Base-by-base conservation (phyloP, 1,140 invertebrate species). In the Sinella curviseta region DNA sequence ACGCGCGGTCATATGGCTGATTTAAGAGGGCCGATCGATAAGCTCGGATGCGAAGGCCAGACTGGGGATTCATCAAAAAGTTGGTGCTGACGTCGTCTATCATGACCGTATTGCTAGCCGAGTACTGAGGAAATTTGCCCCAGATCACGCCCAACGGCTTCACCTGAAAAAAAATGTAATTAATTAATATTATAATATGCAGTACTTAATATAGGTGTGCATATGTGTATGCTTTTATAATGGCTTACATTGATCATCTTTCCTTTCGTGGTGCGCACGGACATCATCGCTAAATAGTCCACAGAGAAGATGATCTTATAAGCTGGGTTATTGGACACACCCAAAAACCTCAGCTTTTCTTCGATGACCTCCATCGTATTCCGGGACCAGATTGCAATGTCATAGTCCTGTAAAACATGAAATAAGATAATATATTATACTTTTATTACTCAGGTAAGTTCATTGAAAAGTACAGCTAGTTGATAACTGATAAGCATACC, bases 351-450 rank as follows among this genome's bases (percentile, higher is more conserved):
- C 96, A 99, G 98, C 88, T 99, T 99, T 83, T 97, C 95, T 84
- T 97, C 94, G 74, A 99, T 98, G 96, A 96, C 99, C 84, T 95
- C 97, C 96, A 98, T 98, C 80, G 93, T 94, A 0, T 97, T 99
- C 0, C 97, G 97, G 48, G 97, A 97, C 96, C 94, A 94, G 82
- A 95, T 95, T 0, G 94, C 94, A 83, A 95, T 94, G 84, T 95
- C 94, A 84, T 95, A 95, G 86, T 94, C 87, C 87, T 88, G 74
- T 16, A 81, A 79, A 81, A 48, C n/a, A n/a, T n/a, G n/a, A n/a
- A n/a, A n/a, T n/a, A 17, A 48, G 4, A 48, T 17, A 81, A 34
- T 76, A 79, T 65, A 54, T 73, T 24, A 12, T 67, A 4, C 8
- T 30, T 67, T 67, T 12, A 24, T 30, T 12, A 67, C 24, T 24